phyloP scores from a whole-genome alignment of 2,888 invertebrate species.

The Baccha elongata region DNA sequence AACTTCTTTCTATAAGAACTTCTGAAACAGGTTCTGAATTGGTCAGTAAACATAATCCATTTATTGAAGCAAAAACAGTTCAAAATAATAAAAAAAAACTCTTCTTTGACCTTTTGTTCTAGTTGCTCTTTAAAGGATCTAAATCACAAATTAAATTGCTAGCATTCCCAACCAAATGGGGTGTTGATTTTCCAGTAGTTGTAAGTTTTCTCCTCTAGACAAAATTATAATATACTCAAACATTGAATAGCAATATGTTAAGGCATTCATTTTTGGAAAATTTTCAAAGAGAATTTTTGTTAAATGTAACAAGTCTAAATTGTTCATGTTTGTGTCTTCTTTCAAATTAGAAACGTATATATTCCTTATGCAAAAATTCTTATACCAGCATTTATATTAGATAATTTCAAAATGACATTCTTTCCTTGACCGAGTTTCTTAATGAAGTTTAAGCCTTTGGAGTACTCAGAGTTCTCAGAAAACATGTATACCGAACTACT shows the following conservation, averaged over 20 bases:
- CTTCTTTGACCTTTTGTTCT: constrained; percentile 26
- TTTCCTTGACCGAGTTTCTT: constrained; percentile 29
- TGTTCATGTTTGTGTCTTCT: constrained; percentile 15
- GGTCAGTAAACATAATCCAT: constrained; percentile 21
- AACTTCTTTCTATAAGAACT: not conserved
- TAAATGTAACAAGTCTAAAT: constrained; percentile 6
- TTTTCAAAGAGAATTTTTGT: not conserved
- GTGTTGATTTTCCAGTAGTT: not conserved
- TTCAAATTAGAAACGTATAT: not conserved
- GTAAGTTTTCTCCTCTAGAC: not conserved
- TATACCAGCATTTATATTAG: not conserved
- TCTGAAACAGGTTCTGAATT: not conserved
- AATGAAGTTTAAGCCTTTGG: constrained; percentile 19
- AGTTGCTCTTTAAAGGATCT: not conserved
- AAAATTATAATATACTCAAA: not conserved
- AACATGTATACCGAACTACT: not conserved
- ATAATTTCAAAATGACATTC: constrained; percentile 5
- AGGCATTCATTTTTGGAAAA: not conserved
- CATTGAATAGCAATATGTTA: constrained; percentile 17
- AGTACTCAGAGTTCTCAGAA: not conserved
- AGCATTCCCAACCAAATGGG: not conserved
- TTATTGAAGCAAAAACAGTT: constrained; percentile 17
- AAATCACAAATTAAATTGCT: constrained; percentile 15
- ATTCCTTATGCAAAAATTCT: not conserved
- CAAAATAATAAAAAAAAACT: not conserved